These are phyloP conservation scores for Seira ritae DNA, from an alignment of 2,888 invertebrate genomes.

Conservation along the genomic window DNA sequence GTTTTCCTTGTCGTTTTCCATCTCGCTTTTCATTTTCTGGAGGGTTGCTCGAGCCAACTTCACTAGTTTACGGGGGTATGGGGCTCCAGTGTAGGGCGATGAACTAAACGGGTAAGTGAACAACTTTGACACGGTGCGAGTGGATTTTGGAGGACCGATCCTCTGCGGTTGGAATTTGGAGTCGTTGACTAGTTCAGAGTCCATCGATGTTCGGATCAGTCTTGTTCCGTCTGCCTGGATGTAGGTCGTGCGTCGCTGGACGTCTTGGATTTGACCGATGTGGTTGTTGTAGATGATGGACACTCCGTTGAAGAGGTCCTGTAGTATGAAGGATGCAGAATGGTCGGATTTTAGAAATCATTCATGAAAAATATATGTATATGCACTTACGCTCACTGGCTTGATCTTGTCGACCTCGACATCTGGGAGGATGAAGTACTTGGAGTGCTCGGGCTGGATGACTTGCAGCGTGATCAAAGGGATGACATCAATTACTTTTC, in stretches of 20 bases:
- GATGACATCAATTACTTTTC: constrained; percentile 20
- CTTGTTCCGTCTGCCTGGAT: constrained; percentile 11
- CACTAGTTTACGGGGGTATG: constrained; percentile 38
- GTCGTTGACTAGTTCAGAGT: background rate
- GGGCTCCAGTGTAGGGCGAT: background rate
- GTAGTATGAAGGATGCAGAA: background rate
- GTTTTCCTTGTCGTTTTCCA: too few relatives aligned
- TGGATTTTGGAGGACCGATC: background rate
- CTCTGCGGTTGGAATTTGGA: constrained; percentile 8
- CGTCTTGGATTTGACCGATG: constrained; percentile 42
- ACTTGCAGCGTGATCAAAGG: constrained; percentile 27
- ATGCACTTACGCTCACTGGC: constrained; percentile 39
- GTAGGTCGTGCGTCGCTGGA: constrained; percentile 4
- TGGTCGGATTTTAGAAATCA: background rate
- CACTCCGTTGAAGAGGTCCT: constrained; percentile 44
- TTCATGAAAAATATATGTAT: background rate
- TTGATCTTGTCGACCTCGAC: constrained; percentile 17
- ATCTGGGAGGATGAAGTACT: constrained; percentile 1
- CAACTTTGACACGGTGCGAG: too few relatives aligned
- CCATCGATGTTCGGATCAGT: background rate
- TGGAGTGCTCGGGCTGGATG: too few relatives aligned
- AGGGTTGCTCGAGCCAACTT: constrained; percentile 27
- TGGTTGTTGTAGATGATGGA: constrained; percentile 29
- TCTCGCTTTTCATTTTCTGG: too few relatives aligned
- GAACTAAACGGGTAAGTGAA: constrained; percentile 28